A percentile compares a stretch with the other conserved stretches of the same genome.
Evolutionary conservation across 2,888 invertebrate species (phyloP).

Genomic region (Tinea semifulvella): DNA sequence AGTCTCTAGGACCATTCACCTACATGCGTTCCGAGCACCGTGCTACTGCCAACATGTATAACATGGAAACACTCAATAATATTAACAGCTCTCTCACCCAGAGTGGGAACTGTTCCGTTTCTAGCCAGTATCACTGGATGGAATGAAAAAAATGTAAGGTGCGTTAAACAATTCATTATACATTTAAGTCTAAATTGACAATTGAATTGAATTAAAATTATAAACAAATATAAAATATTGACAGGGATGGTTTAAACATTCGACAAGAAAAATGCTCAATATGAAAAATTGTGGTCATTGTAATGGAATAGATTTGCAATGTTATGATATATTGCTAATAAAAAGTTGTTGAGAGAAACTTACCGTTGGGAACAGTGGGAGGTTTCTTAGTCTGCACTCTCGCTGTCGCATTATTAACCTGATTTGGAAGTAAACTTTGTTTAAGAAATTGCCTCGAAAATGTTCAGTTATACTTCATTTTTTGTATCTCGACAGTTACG

Average conservation of each 20-base stretch:
- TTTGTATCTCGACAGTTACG: background rate
- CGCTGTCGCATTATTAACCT: constrained; percentile 99
- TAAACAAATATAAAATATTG: constrained; percentile 5
- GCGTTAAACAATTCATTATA: constrained; percentile 35
- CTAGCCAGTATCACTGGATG: constrained; percentile 71
- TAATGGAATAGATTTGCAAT: background rate
- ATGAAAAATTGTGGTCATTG: background rate
- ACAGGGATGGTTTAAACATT: constrained; percentile 11
- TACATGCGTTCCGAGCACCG: constrained; percentile 55
- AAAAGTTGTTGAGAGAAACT: constrained; percentile 37
- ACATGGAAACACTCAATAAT: constrained; percentile 54
- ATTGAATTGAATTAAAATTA: constrained; percentile 16
- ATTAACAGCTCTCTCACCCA: constrained; percentile 66
- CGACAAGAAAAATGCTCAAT: background rate
- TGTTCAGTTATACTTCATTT: constrained; percentile 7
- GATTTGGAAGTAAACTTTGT: constrained; percentile 50
- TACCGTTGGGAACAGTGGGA: constrained; percentile 90
- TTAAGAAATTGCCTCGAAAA: constrained; percentile 27
- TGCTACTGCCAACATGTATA: constrained; percentile 49
- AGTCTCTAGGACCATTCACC: constrained; percentile 5
- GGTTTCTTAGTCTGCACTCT: constrained; percentile 99
- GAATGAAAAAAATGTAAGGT: constrained; percentile 53
- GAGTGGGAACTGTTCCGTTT: constrained; percentile 70
- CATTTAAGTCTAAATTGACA: constrained; percentile 22
- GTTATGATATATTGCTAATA: background rate